Evolutionary conservation across 2,797 vertebrate species (phyloP), one percentile per base, ranked within the genome.

Genomic region (Neoniphon sammara): DNA sequence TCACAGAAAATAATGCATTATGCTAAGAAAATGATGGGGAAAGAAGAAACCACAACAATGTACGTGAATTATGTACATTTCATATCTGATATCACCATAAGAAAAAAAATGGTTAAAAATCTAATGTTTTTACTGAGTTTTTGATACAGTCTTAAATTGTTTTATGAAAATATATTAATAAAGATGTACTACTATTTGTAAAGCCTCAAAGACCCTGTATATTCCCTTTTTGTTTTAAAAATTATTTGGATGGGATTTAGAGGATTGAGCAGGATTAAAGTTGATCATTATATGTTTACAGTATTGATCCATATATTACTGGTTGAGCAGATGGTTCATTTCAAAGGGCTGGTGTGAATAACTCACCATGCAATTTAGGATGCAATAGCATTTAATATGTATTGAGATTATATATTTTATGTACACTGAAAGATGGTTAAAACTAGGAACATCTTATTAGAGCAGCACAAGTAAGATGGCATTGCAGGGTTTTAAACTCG

Each of bases 91-190:
- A 92, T 90, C 89, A 91, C 89, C 90, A 90, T 87, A 90, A 89
- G 89, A 88, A 91, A 91, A 64, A 91, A 90, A 90, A n/a, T 88
- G 91, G 89, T 91, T 91, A 88, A 91, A 93, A 89, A 92, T 94
- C 93, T 94, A 94, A 94, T 94, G 93, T 94, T 94, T 94, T 93
- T 94, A 94, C 92, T 92, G 91, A 93, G 91, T 94, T 94, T 94
- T 94, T 94, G 93, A 93, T 93, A 93, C 93, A 90, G 93, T 93
- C 93, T 93, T 92, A 92, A 93, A 93, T 91, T 93, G 92, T 93
- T 93, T 93, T 93, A 93, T 93, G 92, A 93, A 93, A 93, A 91
- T 93, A 92, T 93, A 93, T 93, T 93, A 93, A 93, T 93, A 93
- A 93, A 93, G 75, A 93, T 93, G 93, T 93, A 93, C 91, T 91